phyloP scores from a whole-genome alignment of 2,113 vertebrate species.

The Hystrix brachyura region DNA sequence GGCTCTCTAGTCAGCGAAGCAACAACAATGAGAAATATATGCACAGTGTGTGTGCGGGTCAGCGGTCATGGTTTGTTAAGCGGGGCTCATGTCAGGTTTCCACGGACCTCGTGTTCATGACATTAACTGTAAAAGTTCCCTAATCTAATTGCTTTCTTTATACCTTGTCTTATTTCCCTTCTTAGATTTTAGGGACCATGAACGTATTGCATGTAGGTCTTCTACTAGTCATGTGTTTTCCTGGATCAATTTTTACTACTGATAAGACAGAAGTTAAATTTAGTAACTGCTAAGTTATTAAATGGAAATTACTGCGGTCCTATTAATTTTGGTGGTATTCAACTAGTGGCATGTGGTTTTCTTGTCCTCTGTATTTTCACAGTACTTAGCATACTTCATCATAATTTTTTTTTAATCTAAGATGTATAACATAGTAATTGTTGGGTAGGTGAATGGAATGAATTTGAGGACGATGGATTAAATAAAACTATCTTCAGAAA shows the following conservation, averaged over 20 bases:
- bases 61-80: background rate
- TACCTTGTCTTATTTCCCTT: background rate
- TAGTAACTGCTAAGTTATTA: background rate
- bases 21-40: background rate
- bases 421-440: background rate
- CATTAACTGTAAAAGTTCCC: background rate
- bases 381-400: background rate
- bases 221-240: background rate
- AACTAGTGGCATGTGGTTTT: background rate
- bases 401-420: background rate
- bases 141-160: background rate
- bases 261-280: background rate
- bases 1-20: background rate
- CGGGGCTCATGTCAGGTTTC: background rate
- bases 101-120: background rate
- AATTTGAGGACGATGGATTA: background rate
- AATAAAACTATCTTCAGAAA: background rate
- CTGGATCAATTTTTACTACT: background rate
- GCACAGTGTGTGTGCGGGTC: background rate
- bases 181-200: slow-evolving; percentile 4
- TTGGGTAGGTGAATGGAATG: background rate
- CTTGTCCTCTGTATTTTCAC: background rate
- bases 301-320: background rate
- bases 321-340: background rate
- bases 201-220: background rate